Base-by-base conservation (phyloP, 2,797 vertebrate species). In the Tamandua tetradactyla region DNA sequence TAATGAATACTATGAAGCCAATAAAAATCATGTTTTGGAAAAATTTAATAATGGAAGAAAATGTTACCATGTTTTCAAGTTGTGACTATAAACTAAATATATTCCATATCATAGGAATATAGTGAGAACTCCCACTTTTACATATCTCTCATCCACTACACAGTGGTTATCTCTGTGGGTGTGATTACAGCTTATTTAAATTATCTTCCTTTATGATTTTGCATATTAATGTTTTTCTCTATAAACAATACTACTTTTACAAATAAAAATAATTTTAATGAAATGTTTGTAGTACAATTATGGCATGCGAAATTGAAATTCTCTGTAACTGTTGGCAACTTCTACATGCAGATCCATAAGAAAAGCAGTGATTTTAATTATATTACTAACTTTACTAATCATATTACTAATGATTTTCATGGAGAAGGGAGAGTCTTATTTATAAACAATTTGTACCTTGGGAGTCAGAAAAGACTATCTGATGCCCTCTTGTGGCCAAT, bases 401-500 rank as follows among this genome's bases (percentile, higher is more conserved):
- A n/a, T n/a, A 84, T 13, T n/a, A 87, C 8, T 37, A 74, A 66
- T 9, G 12, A n/a, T 94, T 91, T 93, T 89, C 71, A 49, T 30
- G 66, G 20, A 75, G 61, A 80, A 79, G 9, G 11, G 23, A 82
- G 20, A 75, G 40, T 37, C 89, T 47, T 81, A 44, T 57, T 90
- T 91, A 52, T 44, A 52, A 74, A 66, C 1, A 89, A 30, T 12
- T 30, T 94, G 86, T 42, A 78, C 25, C 72, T 79, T 87, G 49
- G 37, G 91, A 66, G 2, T 30, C 91, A 64, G 66, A 87, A 87
- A 74, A 95, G 57, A 85, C 3, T 62, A 88, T 86, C 81, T 95
- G 82, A 96, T 96, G 96, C 96, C 96, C 95, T 88, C 96, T 97
- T 95, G 95, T 97, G 97, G 96, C 47, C 85, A 90, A 27, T 35